phyloP scores from a whole-genome alignment of 2,888 invertebrate species.

The Odontocolon sp. region DNA sequence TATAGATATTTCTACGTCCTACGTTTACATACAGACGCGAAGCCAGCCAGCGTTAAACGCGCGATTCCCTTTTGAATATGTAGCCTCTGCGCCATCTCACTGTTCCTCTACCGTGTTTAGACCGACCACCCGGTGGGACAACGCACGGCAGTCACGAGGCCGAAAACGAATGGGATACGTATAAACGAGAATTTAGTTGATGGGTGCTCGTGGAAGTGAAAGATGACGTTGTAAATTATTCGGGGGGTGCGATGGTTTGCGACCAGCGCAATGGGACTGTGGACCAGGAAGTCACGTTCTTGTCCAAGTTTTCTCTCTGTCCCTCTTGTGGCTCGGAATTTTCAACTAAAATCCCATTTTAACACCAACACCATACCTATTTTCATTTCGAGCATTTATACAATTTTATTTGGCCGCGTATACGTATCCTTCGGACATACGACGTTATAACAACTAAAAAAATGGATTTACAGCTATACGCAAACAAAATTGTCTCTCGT shows the following conservation, averaged over 20 bases:
- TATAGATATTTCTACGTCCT: too few species aligned
- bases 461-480: conserved; percentile 3
- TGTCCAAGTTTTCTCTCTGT: neutral
- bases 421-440: neutral
- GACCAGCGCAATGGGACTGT: neutral
- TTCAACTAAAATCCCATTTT: neutral
- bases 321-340: neutral
- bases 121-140: neutral
- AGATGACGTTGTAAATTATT: conserved; percentile 45
- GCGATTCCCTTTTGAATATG: neutral
- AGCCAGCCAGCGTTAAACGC: too few species aligned
- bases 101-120: neutral
- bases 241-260: conserved; percentile 6
- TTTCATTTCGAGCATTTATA: neutral
- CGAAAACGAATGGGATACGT: conserved; percentile 22
- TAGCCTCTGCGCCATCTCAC: neutral
- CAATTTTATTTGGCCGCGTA: neutral
- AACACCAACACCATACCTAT: neutral
- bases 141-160: neutral
- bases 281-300: neutral
- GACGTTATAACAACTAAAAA: neutral
- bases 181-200: conserved; percentile 46
- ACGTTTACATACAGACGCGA: too few species aligned
- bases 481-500: conserved; percentile 21
- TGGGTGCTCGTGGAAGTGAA: conserved; percentile 26